These are phyloP conservation scores for Poecile atricapillus DNA, from an alignment of 2,113 vertebrate genomes.

Conservation along the genomic window DNA sequence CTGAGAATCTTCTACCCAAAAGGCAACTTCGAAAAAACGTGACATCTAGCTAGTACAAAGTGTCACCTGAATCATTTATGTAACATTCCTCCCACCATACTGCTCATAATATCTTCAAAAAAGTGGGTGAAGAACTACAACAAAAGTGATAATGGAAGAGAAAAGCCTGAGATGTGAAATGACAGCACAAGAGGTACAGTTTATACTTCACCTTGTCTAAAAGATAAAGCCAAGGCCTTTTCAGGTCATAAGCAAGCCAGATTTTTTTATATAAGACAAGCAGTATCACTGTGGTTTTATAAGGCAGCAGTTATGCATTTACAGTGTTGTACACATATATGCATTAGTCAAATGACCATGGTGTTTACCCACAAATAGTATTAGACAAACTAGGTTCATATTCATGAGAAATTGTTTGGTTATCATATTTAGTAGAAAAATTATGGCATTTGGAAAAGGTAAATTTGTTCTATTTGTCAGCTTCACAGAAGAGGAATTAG, in stretches of 20 bases:
- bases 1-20: slow-evolving; percentile 3
- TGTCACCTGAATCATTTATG: slow-evolving; percentile 48
- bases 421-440: neutral
- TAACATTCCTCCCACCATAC: slow-evolving; percentile 35
- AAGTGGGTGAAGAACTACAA: slow-evolving; percentile 7
- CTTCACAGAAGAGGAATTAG: neutral
- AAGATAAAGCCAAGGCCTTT: neutral
- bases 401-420: neutral
- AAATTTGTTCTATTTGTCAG: neutral
- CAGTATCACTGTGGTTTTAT: neutral
- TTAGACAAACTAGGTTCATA: neutral
- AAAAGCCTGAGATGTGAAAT: slow-evolving; percentile 2
- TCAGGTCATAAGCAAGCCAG: neutral
- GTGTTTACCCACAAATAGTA: neutral
- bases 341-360: neutral
- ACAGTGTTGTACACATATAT: neutral
- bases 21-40: slow-evolving; percentile 1
- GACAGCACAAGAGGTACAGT: neutral
- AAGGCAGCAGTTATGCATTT: neutral
- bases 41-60: slow-evolving; percentile 25
- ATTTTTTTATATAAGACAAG: neutral
- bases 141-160: slow-evolving; percentile 30
- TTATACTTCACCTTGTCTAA: slow-evolving; percentile 18
- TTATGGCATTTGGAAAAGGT: neutral
- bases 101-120: slow-evolving; percentile 46